These are phyloP conservation scores for Uropetala carovei DNA, from an alignment of 2,888 invertebrate genomes.

Conservation along the genomic window DNA sequence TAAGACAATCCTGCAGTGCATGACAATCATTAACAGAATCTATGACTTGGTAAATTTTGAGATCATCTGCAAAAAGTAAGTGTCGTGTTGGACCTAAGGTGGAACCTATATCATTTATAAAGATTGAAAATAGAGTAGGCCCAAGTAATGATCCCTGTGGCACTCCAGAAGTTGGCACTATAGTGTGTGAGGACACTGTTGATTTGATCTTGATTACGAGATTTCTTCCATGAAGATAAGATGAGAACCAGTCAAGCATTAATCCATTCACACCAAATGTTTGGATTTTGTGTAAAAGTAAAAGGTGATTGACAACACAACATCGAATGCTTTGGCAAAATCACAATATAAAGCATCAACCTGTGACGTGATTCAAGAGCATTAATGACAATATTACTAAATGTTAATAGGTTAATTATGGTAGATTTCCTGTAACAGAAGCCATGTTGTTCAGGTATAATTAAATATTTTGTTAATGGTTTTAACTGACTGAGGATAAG, in stretches of 20 bases:
- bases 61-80: not conserved
- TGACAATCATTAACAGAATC: not conserved
- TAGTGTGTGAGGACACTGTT: not conserved
- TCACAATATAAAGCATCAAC: no score
- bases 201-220: not conserved
- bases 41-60: not conserved
- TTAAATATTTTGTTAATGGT: no score
- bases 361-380: no score
- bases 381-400: no score
- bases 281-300: not conserved
- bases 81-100: not conserved
- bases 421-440: no score
- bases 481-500: no score
- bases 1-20: no score
- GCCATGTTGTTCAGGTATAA: no score
- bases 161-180: not conserved
- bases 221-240: not conserved
- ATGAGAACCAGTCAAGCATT: not conserved
- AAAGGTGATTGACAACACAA: not conserved
- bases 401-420: no score
- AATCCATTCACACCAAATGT: not conserved
- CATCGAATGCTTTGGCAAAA: not conserved
- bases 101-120: not conserved
- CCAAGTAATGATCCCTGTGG: no score
- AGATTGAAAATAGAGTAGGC: not conserved